Percentiles rank a stretch among this genome's conserved stretches.
These are phyloP conservation scores for Centrocercus urophasianus DNA, from an alignment of 2,113 vertebrate species.

Conservation along the genomic window DNA sequence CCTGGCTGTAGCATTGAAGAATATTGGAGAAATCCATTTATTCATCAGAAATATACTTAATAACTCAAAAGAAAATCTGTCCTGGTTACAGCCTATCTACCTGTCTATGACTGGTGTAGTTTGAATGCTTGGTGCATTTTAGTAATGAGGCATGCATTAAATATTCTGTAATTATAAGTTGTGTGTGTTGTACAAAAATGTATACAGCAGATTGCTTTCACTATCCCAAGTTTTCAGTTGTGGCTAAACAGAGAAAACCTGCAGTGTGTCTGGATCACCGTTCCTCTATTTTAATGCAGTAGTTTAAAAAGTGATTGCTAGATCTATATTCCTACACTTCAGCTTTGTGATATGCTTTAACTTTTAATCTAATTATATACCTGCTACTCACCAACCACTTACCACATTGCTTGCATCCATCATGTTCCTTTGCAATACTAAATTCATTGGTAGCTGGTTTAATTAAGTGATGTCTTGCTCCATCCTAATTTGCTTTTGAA, in stretches of 20 bases:
- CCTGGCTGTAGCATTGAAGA: background rate
- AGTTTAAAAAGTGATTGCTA: background rate
- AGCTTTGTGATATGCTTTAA: background rate
- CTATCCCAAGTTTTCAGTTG: background rate
- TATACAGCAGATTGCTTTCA: background rate
- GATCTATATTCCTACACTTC: background rate
- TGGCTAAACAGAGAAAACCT: background rate
- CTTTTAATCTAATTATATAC: background rate
- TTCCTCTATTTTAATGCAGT: background rate
- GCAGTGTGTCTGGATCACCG: background rate
- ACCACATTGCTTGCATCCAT: background rate
- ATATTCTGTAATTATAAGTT: background rate
- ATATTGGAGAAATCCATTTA: background rate
- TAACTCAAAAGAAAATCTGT: background rate
- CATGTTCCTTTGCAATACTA: background rate
- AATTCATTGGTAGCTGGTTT: constrained; percentile 1
- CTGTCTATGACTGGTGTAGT: background rate
- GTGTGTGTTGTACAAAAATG: background rate
- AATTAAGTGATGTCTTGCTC: background rate
- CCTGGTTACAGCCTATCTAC: background rate
- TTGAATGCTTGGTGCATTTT: background rate
- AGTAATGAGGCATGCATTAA: background rate
- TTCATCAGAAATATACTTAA: background rate
- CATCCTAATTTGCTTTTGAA: constrained; percentile 18
- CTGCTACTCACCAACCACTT: constrained; percentile 21